phyloP scores from a whole-genome alignment of 2,113 vertebrate species.

The Salvator merianae region DNA sequence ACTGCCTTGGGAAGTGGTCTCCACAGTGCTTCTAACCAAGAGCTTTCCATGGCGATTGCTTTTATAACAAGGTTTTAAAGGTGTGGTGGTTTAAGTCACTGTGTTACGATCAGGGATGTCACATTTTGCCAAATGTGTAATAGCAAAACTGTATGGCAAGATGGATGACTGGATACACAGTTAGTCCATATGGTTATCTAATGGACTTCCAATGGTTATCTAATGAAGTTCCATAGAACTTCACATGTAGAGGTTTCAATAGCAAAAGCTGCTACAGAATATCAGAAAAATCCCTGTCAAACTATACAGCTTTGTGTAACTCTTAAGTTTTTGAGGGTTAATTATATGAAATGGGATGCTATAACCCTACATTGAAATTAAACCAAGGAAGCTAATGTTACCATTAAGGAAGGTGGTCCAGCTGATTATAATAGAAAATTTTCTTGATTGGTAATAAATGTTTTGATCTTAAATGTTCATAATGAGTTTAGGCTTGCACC shows the following conservation, averaged over 20 bases:
- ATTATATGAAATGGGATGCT: neutral
- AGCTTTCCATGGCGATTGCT: too few species aligned
- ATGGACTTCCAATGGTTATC: neutral
- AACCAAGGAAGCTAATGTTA: neutral
- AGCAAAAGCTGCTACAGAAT: slow-evolving; percentile 30
- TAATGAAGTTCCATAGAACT: too few species aligned
- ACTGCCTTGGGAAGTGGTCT: too few species aligned
- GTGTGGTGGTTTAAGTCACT: too few species aligned
- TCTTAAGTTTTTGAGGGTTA: neutral
- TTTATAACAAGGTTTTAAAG: too few species aligned
- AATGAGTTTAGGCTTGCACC: too few species aligned
- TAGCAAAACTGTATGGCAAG: too few species aligned
- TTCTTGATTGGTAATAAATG: neutral
- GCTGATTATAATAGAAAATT: neutral
- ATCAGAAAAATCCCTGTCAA: slow-evolving; percentile 14
- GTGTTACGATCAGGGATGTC: too few species aligned
- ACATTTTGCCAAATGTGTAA: too few species aligned
- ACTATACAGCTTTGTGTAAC: neutral
- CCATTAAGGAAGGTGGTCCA: neutral
- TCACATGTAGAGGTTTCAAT: neutral
- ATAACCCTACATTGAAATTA: neutral
- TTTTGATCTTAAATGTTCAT: too few species aligned
- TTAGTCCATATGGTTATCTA: neutral
- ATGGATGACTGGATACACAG: neutral
- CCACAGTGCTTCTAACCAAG: too few species aligned